Evolutionary conservation across 1,140 invertebrate genomes (phyloP).

Genomic region (Gonioctena quinquepunctata): DNA sequence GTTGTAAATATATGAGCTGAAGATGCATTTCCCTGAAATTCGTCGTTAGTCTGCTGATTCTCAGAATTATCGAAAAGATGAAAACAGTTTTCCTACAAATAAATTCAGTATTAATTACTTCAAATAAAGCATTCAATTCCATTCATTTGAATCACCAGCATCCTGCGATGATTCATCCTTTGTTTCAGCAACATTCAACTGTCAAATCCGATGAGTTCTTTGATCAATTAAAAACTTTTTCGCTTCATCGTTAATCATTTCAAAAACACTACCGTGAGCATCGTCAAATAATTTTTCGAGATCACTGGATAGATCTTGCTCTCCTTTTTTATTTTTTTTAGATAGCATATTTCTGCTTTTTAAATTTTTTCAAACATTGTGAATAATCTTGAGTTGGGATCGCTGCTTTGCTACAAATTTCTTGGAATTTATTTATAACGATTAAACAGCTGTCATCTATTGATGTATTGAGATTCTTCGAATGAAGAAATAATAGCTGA

Average conservation of each 20-base stretch:
- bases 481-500: no score
- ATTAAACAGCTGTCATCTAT: no score
- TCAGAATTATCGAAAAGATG: no score
- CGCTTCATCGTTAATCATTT: neutral
- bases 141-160: neutral
- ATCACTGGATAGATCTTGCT: neutral
- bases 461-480: no score
- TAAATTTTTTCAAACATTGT: constrained; percentile 6
- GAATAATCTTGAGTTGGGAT: neutral
- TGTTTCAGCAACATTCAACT: neutral
- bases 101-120: no score
- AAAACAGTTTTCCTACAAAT: no score
- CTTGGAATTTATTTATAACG: no score
- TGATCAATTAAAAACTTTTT: constrained; percentile 14
- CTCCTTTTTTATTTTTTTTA: neutral
- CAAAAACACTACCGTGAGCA: neutral
- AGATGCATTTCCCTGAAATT: no score
- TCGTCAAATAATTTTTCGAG: constrained; percentile 14
- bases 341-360: constrained; percentile 5
- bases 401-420: neutral
- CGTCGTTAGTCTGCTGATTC: no score
- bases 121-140: neutral
- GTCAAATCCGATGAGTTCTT: neutral
- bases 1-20: no score
- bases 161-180: neutral